Base-by-base conservation (phyloP, 2,888 invertebrate genomes). In the Polylopha cassiicola region DNA sequence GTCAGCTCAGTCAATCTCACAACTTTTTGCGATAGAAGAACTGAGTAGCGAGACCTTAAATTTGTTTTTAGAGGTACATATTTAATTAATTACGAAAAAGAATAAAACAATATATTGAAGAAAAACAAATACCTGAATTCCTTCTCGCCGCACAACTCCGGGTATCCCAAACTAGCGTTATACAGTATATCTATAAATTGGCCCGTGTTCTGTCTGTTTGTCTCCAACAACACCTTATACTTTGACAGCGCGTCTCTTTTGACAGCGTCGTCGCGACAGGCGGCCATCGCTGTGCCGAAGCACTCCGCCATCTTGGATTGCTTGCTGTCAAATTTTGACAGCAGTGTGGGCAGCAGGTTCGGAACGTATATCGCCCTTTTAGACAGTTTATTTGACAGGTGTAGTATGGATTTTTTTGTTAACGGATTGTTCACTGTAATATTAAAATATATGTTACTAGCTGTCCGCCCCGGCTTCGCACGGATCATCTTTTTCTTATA, bases 171-270 rank as follows among this genome's bases (percentile, higher is more conserved):
- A 37, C 68, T 66, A 0, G 60, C 53, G 23, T 66, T 62, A 43
- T 61, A 61, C 29, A 81, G 6, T 17, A 71, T 44, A 4, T 61
- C 65, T 0, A 80, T 54, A 30, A 69, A 78, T 1, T 54, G 53
- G 1, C 44, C 46, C 0, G 50, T 48, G n/a, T 52, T 57, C 0
- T 9, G 34, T 2, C 43, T 44, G 17, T 55, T 38, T 7, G 43
- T 51, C 1, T 52, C 54, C 21, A 73, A 33, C 5, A 63, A 27
- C 3, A 37, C 45, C 26, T 58, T 51, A 38, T 58, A 69, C 8
- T 47, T 55, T 1, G 33, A n/a, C 34, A 68, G 14, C 8, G 43
- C 8, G 4, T 27, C 23, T 1, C 22, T 5, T 17, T 9, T n/a
- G 16, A 24, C 3, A 31, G 37, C 11, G 20, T 38, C 24, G 31